These are phyloP conservation scores for Melopsittacus undulatus DNA, from an alignment of 2,797 vertebrate species.

Conservation along the genomic window DNA sequence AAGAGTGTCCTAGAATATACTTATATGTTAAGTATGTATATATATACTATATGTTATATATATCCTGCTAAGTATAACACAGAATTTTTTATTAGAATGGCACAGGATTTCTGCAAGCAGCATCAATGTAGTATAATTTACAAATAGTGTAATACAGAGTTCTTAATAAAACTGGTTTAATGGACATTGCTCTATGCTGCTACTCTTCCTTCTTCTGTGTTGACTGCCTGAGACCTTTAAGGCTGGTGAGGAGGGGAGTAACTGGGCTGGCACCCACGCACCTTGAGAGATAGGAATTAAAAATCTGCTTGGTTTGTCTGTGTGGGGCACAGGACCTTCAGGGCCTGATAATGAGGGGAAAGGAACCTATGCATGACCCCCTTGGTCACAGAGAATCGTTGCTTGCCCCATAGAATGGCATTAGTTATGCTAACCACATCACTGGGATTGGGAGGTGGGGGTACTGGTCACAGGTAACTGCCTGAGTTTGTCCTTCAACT, in stretches of 20 bases:
- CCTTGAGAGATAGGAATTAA: neutral
- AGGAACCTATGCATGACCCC: rapidly evolving
- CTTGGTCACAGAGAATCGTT: rapidly evolving
- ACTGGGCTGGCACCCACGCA: rapidly evolving
- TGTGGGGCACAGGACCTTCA: neutral
- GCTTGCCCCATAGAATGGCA: rapidly evolving
- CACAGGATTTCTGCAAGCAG: neutral
- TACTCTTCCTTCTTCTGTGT: too few species aligned
- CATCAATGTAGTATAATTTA: too few species aligned
- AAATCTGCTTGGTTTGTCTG: neutral
- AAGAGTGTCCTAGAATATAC: neutral
- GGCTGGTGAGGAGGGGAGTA: rapidly evolving
- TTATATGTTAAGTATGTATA: neutral
- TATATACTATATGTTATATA: neutral
- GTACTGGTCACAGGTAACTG: rapidly evolving
- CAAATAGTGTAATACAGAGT: neutral
- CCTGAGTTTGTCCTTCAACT: neutral
- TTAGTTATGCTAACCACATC: rapidly evolving
- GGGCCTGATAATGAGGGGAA: neutral
- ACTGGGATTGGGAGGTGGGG: rapidly evolving
- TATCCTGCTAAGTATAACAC: neutral
- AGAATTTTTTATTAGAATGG: neutral
- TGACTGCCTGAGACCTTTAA: neutral
- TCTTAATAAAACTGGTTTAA: neutral
- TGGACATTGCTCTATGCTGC: rapidly evolving